Conservation (phyloP, 2,797 vertebrate genomes). For the Euphonia xanthogaster region DNA sequence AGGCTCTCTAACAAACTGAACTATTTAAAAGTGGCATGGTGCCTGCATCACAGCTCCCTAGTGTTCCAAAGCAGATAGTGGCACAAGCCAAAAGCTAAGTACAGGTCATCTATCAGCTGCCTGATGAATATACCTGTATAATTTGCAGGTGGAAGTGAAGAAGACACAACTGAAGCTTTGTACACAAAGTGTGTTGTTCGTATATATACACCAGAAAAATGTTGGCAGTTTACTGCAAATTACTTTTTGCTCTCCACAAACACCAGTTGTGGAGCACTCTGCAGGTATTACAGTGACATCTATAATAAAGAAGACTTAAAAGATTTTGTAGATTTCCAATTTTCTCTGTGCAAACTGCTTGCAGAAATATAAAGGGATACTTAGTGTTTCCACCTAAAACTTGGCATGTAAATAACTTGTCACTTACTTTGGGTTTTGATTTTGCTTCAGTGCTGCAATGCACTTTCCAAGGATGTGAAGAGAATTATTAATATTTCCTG, state of each 20-base stretch:
- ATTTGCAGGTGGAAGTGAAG: neutral
- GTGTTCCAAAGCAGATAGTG: neutral
- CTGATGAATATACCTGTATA: neutral
- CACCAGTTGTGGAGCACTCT: neutral
- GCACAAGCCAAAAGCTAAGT: neutral
- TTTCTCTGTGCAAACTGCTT: neutral
- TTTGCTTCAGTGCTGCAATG: slow-evolving; percentile 85
- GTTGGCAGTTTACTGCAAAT: neutral
- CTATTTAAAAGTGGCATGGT: neutral
- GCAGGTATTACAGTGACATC: neutral
- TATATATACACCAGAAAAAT: neutral
- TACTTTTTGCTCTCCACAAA: neutral
- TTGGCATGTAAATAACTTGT: neutral
- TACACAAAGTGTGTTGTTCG: neutral
- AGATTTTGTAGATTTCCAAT: neutral
- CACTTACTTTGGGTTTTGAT: slow-evolving; percentile 82
- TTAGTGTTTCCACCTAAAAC: neutral
- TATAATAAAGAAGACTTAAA: neutral
- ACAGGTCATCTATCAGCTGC: neutral
- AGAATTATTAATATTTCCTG: slow-evolving; percentile 91
- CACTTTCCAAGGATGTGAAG: slow-evolving; percentile 92
- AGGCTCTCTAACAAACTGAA: neutral
- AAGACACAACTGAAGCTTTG: neutral
- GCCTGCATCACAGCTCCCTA: neutral
- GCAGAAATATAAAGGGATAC: neutral